Conservation (phyloP, 2,113 vertebrate species). For the Pseudorasbora parva region DNA sequence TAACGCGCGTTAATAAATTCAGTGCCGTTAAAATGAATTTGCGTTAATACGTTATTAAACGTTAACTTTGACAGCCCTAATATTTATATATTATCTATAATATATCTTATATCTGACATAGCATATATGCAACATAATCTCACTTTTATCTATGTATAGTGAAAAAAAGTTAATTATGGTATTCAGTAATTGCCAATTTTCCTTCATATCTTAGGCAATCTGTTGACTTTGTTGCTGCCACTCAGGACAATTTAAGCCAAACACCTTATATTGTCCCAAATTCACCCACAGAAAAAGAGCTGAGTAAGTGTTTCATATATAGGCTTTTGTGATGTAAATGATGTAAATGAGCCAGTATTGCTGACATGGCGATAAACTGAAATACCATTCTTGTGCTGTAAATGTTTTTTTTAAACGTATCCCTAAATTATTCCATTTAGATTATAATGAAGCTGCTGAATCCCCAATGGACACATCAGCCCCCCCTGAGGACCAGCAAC, state of each 20-base stretch:
- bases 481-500: constrained; percentile 63
- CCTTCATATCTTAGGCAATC: constrained; percentile 76
- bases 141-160: neutral
- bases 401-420: neutral
- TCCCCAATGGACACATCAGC: constrained; percentile 78
- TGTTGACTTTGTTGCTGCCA: constrained; percentile 77
- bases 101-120: too few relatives aligned
- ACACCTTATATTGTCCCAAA: constrained; percentile 83
- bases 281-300: constrained; percentile 85
- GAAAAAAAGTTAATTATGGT: neutral
- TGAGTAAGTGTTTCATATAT: constrained; percentile 69
- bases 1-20: too few relatives aligned
- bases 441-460: constrained; percentile 62
- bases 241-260: constrained; percentile 76
- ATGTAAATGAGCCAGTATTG: too few relatives aligned
- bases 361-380: too few relatives aligned
- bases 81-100: too few relatives aligned
- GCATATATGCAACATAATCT: too few relatives aligned
- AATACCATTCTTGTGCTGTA: neutral
- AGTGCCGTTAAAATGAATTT: too few relatives aligned
- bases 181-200: neutral
- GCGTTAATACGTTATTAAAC: too few relatives aligned
- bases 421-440: neutral
- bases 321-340: neutral
- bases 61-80: too few relatives aligned